These are phyloP conservation scores for Malaclemys terrapin DNA, from an alignment of 2,113 vertebrate species.

Conservation along the genomic window DNA sequence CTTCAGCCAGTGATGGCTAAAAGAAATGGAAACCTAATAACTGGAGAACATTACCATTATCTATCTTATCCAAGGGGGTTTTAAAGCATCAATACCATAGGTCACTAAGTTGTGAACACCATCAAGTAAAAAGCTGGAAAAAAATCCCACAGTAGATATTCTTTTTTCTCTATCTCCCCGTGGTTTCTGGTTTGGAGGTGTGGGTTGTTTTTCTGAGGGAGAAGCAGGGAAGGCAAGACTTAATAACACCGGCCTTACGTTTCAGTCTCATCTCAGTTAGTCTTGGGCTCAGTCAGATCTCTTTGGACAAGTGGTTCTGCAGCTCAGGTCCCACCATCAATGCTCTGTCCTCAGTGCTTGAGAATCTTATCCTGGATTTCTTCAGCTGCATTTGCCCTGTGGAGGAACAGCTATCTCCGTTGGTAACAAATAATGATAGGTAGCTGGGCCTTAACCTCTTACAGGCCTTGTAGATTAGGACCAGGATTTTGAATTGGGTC, in stretches of 20 bases:
- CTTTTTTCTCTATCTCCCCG: background rate
- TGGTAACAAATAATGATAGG: background rate
- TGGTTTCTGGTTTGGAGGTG: background rate
- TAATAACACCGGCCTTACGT: background rate
- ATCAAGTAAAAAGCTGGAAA: background rate
- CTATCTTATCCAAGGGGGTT: background rate
- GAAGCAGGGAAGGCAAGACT: background rate
- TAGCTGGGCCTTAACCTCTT: background rate
- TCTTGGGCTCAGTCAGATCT: background rate
- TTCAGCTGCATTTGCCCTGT: background rate
- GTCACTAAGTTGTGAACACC: background rate
- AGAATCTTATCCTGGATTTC: background rate
- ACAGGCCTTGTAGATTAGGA: background rate
- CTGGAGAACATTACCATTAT: background rate
- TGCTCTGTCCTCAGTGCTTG: background rate
- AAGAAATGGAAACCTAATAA: background rate
- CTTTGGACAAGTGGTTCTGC: background rate
- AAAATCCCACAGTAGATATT: background rate
- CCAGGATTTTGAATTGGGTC: background rate
- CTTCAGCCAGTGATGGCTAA: conserved; percentile 21
- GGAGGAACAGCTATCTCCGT: background rate
- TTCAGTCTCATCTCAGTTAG: background rate
- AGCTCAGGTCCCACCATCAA: background rate
- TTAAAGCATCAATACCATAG: background rate
- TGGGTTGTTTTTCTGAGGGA: background rate